Evolutionary conservation across 1,140 invertebrate species (phyloP).

Genomic region (Drosophila mojavensis): DNA sequence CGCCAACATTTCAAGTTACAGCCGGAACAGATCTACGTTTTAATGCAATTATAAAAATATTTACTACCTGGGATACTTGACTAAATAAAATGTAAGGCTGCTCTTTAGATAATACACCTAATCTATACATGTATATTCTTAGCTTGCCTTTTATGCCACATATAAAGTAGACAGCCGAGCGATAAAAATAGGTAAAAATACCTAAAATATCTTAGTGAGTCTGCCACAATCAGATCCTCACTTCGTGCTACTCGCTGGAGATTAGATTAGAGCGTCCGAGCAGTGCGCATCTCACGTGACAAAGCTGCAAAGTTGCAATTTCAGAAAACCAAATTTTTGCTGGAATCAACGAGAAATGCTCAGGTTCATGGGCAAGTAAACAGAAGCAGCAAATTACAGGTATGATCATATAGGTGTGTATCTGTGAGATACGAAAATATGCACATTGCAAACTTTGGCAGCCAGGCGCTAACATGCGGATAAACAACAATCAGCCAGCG

Average conservation of each 20-base stretch:
- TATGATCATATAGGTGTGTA: slow-evolving; percentile 12
- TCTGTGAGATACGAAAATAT: slow-evolving; percentile 21
- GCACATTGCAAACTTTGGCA: slow-evolving; percentile 11
- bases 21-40: not conserved
- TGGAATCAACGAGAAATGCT: not conserved
- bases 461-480: slow-evolving; percentile 27
- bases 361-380: slow-evolving; percentile 72
- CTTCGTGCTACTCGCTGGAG: no score
- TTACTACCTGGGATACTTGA: not conserved
- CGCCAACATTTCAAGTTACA: not conserved
- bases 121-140: not conserved
- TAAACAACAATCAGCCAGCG: slow-evolving; percentile 14
- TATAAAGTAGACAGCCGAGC: slow-evolving; percentile 5
- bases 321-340: not conserved
- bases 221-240: no score
- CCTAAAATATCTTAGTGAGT: not conserved
- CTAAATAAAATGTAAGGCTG: not conserved
- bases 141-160: not conserved
- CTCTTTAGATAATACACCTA: not conserved
- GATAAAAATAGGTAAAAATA: slow-evolving; percentile 5
- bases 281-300: slow-evolving; percentile 1
- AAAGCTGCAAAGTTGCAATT: not conserved
- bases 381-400: slow-evolving; percentile 52
- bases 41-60: not conserved
- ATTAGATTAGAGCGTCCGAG: no score